Evolutionary conservation across 2,888 invertebrate species (phyloP).

Genomic region (Pachliopta kotzebuea): DNA sequence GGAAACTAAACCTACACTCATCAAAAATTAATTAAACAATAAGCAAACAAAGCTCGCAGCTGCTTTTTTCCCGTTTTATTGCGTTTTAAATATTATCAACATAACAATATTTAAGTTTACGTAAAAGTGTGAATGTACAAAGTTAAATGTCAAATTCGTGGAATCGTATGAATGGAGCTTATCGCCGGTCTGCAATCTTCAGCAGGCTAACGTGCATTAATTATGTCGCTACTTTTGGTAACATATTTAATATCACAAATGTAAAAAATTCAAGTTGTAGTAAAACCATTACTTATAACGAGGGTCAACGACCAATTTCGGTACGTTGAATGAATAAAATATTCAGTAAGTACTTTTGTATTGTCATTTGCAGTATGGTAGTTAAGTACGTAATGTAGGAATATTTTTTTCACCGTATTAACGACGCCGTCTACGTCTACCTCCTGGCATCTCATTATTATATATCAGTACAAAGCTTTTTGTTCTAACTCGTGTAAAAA

Average conservation of each 20-base stretch:
- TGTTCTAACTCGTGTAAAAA: too few relatives aligned
- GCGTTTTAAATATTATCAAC: constrained; percentile 12
- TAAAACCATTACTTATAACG: constrained; percentile 32
- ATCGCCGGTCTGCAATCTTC: constrained; percentile 61
- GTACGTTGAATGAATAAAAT: constrained; percentile 4
- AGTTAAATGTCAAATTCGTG: constrained; percentile 47
- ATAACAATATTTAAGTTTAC: constrained; percentile 27
- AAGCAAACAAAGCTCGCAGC: not conserved
- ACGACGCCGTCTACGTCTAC: too few relatives aligned
- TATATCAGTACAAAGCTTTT: too few relatives aligned
- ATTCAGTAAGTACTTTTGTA: not conserved
- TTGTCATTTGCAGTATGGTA: not conserved
- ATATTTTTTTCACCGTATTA: too few relatives aligned
- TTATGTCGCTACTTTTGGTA: constrained; percentile 42
- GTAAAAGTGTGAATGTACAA: constrained; percentile 31
- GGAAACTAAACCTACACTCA: too few relatives aligned
- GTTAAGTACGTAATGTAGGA: too few relatives aligned
- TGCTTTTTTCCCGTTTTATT: not conserved
- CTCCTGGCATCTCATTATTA: too few relatives aligned
- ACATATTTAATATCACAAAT: constrained; percentile 37
- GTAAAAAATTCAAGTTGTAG: constrained; percentile 27
- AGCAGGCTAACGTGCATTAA: constrained; percentile 42
- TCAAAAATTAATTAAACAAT: not conserved
- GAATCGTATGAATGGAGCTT: constrained; percentile 44
- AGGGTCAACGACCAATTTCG: constrained; percentile 16